Percentiles rank a stretch among this genome's conserved stretches.
Conservation (phyloP, 1,140 invertebrate genomes). For the Chironomus striatipennis region DNA sequence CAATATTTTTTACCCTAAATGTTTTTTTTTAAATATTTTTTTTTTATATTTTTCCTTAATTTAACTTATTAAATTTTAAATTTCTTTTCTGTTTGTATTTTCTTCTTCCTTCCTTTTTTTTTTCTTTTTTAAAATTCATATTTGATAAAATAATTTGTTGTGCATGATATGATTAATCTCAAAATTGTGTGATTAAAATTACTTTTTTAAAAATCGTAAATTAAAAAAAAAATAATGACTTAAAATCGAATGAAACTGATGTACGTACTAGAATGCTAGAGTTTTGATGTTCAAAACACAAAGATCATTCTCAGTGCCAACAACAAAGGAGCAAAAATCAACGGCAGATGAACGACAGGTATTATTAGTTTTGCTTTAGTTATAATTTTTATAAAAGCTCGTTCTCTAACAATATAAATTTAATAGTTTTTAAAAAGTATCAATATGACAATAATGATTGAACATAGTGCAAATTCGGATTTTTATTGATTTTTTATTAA, state of each 20-base stretch:
- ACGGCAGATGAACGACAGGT: constrained; percentile 45
- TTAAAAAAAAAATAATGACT: not conserved
- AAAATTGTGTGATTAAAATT: not conserved
- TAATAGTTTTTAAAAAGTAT: constrained; percentile 25
- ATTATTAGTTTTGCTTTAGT: constrained; percentile 27
- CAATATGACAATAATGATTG: not conserved
- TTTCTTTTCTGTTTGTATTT: not conserved
- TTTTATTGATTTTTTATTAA: not conserved
- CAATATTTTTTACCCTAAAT: too few relatives aligned
- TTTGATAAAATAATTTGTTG: not conserved
- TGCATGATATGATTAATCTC: not conserved
- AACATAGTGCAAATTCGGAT: not conserved
- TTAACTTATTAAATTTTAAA: too few relatives aligned
- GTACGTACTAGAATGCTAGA: constrained; percentile 45
- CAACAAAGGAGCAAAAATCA: constrained; percentile 59
- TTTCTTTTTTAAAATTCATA: not conserved
- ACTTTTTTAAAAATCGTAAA: not conserved
- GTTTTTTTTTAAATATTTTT: too few relatives aligned
- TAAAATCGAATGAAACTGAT: not conserved
- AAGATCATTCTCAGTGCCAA: constrained; percentile 83
- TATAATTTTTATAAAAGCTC: not conserved
- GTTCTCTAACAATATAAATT: not conserved
- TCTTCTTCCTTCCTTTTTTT: not conserved
- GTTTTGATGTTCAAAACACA: constrained; percentile 79
- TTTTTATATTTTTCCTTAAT: too few relatives aligned